Conservation (phyloP, 2,113 vertebrate species). For the Urocolius indicus region DNA sequence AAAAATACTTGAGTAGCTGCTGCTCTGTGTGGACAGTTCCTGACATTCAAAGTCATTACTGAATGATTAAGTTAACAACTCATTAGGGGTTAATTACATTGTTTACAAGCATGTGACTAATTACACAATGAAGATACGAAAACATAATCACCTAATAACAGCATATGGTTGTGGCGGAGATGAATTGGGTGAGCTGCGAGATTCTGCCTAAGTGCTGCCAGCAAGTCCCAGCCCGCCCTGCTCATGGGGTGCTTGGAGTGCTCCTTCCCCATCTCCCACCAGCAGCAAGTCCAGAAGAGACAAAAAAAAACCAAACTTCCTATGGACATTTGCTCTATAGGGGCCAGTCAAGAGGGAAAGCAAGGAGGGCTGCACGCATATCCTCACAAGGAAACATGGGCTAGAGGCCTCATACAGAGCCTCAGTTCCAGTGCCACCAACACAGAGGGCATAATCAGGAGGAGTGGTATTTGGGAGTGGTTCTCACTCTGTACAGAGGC, state of each 20-base stretch:
- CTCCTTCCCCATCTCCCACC: neutral
- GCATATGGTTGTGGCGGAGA: neutral
- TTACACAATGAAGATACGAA: slow-evolving; percentile 55
- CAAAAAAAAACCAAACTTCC: neutral
- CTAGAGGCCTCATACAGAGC: neutral
- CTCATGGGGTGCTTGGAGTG: neutral
- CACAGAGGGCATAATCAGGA: neutral
- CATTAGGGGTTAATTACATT: slow-evolving; percentile 53
- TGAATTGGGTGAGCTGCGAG: neutral
- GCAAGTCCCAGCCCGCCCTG: neutral
- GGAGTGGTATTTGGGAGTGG: neutral
- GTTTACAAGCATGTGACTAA: slow-evolving; percentile 57
- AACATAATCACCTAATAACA: slow-evolving; percentile 58
- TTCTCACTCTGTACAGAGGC: slow-evolving; percentile 30
- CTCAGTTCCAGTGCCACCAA: neutral
- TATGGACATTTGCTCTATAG: neutral
- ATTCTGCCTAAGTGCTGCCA: slow-evolving; percentile 20
- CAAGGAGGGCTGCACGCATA: accelerated
- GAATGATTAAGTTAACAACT: slow-evolving; percentile 40
- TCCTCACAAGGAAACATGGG: neutral
- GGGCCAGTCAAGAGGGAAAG: neutral
- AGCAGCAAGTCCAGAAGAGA: neutral
- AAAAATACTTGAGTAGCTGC: neutral
- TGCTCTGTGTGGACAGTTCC: neutral
- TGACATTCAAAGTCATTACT: slow-evolving; percentile 19